Percentiles rank a stretch among this genome's conserved stretches.
phyloP scores from a whole-genome alignment of 2,797 vertebrate species.

The Alcedo quadribrachys region DNA sequence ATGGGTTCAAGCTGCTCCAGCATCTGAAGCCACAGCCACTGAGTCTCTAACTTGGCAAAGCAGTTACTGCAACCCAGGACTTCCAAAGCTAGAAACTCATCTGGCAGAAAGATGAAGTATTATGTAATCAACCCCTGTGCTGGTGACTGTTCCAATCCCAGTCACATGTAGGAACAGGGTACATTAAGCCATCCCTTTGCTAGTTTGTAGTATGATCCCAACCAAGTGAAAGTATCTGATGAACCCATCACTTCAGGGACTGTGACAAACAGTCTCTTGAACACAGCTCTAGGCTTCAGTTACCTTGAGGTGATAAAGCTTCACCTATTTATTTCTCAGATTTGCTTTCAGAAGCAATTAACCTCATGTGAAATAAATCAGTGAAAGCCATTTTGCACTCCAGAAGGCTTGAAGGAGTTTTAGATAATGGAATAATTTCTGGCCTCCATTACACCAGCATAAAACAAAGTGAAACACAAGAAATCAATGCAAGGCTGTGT shows the following conservation, averaged over 20 bases:
- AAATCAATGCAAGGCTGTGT: slow-evolving; percentile 41
- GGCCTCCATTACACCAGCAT: slow-evolving; percentile 20
- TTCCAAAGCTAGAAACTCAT: slow-evolving; percentile 22
- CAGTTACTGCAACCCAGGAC: not conserved
- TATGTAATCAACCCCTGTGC: slow-evolving; percentile 33
- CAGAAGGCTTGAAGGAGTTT: slow-evolving; percentile 41
- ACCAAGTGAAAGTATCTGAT: not conserved
- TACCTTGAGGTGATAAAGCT: slow-evolving; percentile 18
- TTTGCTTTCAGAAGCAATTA: slow-evolving; percentile 50
- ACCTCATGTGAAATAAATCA: slow-evolving; percentile 50
- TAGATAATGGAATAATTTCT: slow-evolving; percentile 54
- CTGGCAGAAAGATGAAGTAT: slow-evolving; percentile 26
- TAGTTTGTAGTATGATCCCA: not conserved
- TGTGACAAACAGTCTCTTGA: not conserved
- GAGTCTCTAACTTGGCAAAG: slow-evolving; percentile 31
- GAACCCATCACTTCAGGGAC: not conserved
- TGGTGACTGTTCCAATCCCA: not conserved
- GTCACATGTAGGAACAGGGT: slow-evolving; percentile 30
- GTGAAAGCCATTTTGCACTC: slow-evolving; percentile 35
- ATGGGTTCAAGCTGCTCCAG: not conserved
- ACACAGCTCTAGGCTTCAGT: not conserved
- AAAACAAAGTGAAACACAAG: slow-evolving; percentile 36
- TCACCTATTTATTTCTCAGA: not conserved
- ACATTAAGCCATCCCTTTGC: not conserved
- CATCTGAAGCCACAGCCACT: not conserved